Evolutionary conservation across 1,140 invertebrate species (phyloP).

Genomic region (Eriocheir sinensis): DNA sequence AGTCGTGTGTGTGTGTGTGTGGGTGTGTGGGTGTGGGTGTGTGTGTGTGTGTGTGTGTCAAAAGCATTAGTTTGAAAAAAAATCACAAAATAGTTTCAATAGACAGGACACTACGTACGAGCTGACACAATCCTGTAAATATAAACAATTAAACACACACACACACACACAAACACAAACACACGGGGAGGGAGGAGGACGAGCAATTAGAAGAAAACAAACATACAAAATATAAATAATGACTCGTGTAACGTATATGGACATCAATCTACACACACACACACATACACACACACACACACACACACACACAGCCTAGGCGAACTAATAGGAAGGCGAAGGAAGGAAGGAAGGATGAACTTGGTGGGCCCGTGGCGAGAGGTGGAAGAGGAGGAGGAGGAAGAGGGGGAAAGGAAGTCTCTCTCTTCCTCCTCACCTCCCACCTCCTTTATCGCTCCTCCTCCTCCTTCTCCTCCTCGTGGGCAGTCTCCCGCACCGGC

Average conservation of each 20-base stretch:
- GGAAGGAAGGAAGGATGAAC: background rate
- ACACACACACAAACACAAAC: background rate
- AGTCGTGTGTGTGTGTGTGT: too few species aligned
- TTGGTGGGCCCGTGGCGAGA: background rate
- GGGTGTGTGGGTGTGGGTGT: too few species aligned
- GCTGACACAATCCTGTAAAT: too few species aligned
- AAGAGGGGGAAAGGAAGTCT: constrained; percentile 35
- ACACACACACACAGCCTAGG: background rate
- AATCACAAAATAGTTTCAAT: too few species aligned
- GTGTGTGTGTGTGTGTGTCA: too few species aligned
- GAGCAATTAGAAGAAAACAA: too few species aligned
- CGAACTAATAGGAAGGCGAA: background rate
- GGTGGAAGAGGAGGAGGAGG: constrained; percentile 29
- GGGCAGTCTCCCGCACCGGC: background rate
- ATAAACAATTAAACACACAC: background rate
- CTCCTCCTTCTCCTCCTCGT: background rate
- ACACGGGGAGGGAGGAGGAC: background rate
- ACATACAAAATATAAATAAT: background rate
- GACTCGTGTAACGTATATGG: constrained; percentile 4
- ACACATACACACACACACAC: background rate
- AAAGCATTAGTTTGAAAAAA: too few species aligned
- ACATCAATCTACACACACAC: background rate
- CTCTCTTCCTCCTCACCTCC: constrained; percentile 33
- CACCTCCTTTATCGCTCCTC: background rate
- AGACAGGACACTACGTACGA: too few species aligned